phyloP scores from a whole-genome alignment of 2,797 vertebrate genomes.

The Liasis olivaceus region DNA sequence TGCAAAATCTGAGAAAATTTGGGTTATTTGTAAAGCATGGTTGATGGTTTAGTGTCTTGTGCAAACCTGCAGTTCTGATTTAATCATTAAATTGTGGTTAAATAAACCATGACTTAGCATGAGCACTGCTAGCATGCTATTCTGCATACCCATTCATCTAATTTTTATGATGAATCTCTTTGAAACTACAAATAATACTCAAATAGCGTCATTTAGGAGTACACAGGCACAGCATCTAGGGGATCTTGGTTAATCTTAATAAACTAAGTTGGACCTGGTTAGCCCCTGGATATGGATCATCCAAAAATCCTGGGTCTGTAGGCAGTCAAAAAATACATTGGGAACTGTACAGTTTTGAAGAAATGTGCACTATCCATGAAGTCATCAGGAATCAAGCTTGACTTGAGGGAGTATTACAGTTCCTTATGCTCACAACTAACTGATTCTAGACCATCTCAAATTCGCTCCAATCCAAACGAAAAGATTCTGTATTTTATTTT shows the following conservation, averaged over 20 bases:
- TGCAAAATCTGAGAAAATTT: background rate
- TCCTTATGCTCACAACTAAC: background rate
- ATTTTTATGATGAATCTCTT: background rate
- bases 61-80: background rate
- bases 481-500: background rate
- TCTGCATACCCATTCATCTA: background rate
- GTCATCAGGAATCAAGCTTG: background rate
- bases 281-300: background rate
- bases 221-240: background rate
- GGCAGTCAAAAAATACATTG: background rate
- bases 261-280: background rate
- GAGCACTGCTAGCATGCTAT: background rate
- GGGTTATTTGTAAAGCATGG: background rate
- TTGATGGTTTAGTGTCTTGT: background rate
- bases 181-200: too few species aligned
- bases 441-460: background rate
- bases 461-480: background rate
- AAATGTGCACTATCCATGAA: background rate
- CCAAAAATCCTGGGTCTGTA: background rate
- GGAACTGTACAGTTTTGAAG: background rate
- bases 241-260: background rate
- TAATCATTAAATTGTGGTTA: background rate
- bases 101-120: background rate
- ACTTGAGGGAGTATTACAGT: background rate
- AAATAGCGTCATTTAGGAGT: background rate